Evolutionary conservation across 2,888 invertebrate species (phyloP).

Genomic region (Apodemia mormo): DNA sequence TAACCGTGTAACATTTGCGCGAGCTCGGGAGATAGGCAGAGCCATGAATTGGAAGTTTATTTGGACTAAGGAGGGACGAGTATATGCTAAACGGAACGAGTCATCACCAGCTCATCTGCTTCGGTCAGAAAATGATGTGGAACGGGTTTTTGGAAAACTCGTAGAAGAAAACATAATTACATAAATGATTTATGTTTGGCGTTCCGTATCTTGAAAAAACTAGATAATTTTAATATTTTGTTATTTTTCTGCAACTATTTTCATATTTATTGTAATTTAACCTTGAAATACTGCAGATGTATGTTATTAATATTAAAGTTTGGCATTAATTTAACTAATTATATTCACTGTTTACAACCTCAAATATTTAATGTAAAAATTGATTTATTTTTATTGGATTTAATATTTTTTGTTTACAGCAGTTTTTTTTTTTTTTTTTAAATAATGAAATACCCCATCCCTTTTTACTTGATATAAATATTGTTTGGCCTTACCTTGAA

Average conservation of each 20-base stretch:
- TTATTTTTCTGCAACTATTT: not conserved
- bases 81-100: slow-evolving; percentile 20
- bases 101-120: not conserved
- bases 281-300: not conserved
- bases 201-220: not conserved
- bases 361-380: no score
- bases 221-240: not conserved
- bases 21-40: slow-evolving; percentile 17
- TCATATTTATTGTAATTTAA: not conserved
- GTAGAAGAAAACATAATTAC: not conserved
- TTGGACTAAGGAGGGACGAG: slow-evolving; percentile 24
- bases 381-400: no score
- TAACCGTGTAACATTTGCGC: slow-evolving; percentile 22
- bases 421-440: no score
- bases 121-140: not conserved
- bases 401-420: no score
- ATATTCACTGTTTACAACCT: no score
- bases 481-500: no score
- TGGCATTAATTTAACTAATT: no score
- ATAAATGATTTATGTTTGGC: not conserved
- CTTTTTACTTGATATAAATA: no score
- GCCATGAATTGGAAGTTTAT: slow-evolving; percentile 21
- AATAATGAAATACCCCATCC: no score
- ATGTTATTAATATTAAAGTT: no score
- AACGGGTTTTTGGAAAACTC: not conserved